Evolutionary conservation across 2,888 invertebrate genomes (phyloP), one percentile per base, ranked within the genome.

Genomic region (Xestia ashworthii): DNA sequence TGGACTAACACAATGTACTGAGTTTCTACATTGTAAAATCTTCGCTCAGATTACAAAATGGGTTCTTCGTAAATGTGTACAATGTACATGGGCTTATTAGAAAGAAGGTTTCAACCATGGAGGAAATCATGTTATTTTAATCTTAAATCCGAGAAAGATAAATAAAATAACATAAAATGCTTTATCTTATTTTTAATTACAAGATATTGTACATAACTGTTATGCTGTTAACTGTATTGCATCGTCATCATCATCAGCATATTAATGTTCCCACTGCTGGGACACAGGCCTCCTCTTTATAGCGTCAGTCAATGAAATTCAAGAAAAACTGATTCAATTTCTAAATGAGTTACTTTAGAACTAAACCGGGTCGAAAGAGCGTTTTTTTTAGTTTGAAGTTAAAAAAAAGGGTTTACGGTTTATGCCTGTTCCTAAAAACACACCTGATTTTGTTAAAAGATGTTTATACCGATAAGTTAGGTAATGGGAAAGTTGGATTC

Each of bases 21-120:
- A 44, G 41, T 53, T 48, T 41, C 32, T 48, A 78, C 78, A 44
- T 68, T 78, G 68, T 83, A 78, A 68, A 83, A 78, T 78, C 55
- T 78, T 32, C 14, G 48, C 44, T 50, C 3, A 53, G 44, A 76
- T 58, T 58, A 77, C 12, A 19, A 38, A 50, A 48, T 32, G 5
- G 38, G 41, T n/a, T 53, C 46, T 62, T 64, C 62, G 55, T 48
- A 32, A 80, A 44, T 14, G 41, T 65, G 22, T 22, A 41, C 32
- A 8, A 9, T 41, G 9, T 9, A 62, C 8, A 65, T 11, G 65
- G n/a, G 9, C n/a, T 65, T 64, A n/a, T 41, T 65, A n/a, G 44
- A n/a, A 38, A 22, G 19, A 19, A 44, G 14, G 41, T 41, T 44
- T 38, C 6, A n/a, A 41, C 22, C 19, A 62, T 62, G 0, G 6